Conservation (phyloP, 2,797 vertebrate species). For the Austrolebias charrua region DNA sequence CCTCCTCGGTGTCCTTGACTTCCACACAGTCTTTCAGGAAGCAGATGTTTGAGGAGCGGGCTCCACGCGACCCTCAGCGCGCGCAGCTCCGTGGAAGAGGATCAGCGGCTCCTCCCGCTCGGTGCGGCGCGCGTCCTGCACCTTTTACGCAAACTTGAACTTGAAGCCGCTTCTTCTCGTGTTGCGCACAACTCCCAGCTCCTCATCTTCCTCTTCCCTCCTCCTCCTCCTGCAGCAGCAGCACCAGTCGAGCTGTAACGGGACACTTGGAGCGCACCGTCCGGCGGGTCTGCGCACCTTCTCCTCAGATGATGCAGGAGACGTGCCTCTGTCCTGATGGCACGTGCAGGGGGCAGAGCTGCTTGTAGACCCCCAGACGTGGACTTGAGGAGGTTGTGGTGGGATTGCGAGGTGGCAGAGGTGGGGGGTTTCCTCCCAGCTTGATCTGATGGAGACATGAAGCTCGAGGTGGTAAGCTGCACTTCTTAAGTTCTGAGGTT, state of each 20-base stretch:
- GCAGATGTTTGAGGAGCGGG: not conserved
- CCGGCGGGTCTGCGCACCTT: slow-evolving; percentile 22
- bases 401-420: slow-evolving; percentile 18
- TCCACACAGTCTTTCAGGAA: not conserved
- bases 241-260: slow-evolving; percentile 57
- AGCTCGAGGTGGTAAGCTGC: slow-evolving; percentile 50
- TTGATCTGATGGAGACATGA: slow-evolving; percentile 21
- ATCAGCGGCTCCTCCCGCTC: not conserved
- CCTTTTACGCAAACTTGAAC: slow-evolving; percentile 67
- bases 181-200: slow-evolving; percentile 39
- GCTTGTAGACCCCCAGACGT: slow-evolving; percentile 26
- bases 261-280: slow-evolving; percentile 64
- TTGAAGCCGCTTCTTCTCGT: slow-evolving; percentile 30
- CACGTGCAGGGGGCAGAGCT: slow-evolving; percentile 22
- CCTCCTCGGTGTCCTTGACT: slow-evolving; percentile 54
- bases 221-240: slow-evolving; percentile 58
- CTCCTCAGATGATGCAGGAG: slow-evolving; percentile 37
- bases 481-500: slow-evolving; percentile 43
- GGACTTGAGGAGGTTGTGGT: slow-evolving; percentile 38
- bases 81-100: not conserved
- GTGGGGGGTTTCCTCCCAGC: slow-evolving; percentile 21
- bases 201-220: slow-evolving; percentile 18
- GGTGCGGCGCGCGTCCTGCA: slow-evolving; percentile 9
- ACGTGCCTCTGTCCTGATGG: not conserved
- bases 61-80: not conserved